Conservation (phyloP, 2,888 invertebrate species). For the Lissonota sp. region DNA sequence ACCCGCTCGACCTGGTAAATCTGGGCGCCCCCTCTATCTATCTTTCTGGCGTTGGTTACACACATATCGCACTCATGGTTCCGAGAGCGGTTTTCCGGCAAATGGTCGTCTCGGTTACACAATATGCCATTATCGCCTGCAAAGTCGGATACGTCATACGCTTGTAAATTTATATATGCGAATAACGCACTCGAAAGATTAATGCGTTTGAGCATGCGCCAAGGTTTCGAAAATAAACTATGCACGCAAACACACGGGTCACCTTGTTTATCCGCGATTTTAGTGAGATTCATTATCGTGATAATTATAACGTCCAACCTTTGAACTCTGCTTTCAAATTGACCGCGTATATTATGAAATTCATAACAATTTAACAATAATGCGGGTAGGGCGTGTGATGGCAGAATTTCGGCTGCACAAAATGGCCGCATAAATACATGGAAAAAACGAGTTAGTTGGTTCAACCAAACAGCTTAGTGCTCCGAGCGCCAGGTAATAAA, state of each 20-base stretch:
- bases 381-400: neutral
- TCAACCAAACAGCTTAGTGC: no score
- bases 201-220: conserved; percentile 50
- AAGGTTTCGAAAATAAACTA: conserved; percentile 37
- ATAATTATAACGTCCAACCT: conserved; percentile 29
- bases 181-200: conserved; percentile 38
- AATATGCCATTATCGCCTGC: conserved; percentile 51
- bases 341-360: conserved; percentile 5
- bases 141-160: conserved; percentile 52
- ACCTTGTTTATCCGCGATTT: neutral
- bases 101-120: conserved; percentile 47
- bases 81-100: conserved; percentile 31
- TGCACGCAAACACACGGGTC: conserved; percentile 1
- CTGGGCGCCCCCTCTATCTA: neutral
- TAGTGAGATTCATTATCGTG: conserved; percentile 25
- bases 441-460: neutral
- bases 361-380: neutral
- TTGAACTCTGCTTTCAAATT: neutral
- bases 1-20: conserved; percentile 21
- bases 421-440: neutral
- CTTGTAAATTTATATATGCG: conserved; percentile 46
- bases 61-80: conserved; percentile 16
- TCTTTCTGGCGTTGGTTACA: conserved; percentile 13
- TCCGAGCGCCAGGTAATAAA: no score
- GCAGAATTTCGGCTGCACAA: neutral